Base-by-base conservation (phyloP, 64 coral and sea anemone species). In the Montipora cactus region DNA sequence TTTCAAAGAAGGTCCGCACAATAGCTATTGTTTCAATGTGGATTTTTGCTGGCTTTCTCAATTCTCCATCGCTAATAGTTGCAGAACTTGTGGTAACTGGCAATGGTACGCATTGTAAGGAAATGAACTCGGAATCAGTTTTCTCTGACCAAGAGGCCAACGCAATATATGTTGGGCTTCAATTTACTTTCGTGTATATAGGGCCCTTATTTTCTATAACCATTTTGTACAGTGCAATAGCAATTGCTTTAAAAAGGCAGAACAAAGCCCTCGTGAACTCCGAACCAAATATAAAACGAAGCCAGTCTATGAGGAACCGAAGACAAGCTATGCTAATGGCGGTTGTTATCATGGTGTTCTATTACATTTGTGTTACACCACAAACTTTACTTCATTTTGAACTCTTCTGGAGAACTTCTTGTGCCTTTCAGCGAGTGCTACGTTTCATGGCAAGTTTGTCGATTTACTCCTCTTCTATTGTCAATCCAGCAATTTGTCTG, bases 401-500 rank as follows among this genome's bases (percentile, higher is more conserved):
- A 23, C 2, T 22, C 50, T 10, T 12, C 13, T 80, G 49, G 49
- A 23, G 7, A 59, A 7, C 7, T 8, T 58, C 78, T 10, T 80
- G 78, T 22, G 20, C 7, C 50, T 4, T 80, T 25, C 18, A 1
- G 2, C 22, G n/a, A 80, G 1, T 57, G 25, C 8, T 57, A 2
- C 1, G 18, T 15, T 48, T 77, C 46, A 77, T 16, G 46, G 44
- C 49, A 15, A 9, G 11, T 25, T 21, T 80, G 9, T 23, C 3
- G 7, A 3, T 25, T 21, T 28, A 59, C 11, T 20, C 19, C 0
- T 80, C 78, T 1, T 9, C n/a, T 22, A 11, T 5, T 55, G 20
- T 80, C 14, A 80, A 80, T 57, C 78, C 78, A 25, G 25, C 58
- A 7, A 59, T 80, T 80, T 80, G 78, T 58, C 20, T 80, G 49